phyloP scores from a whole-genome alignment of 2,113 vertebrate genomes.

The Gallinago paraguaiae region DNA sequence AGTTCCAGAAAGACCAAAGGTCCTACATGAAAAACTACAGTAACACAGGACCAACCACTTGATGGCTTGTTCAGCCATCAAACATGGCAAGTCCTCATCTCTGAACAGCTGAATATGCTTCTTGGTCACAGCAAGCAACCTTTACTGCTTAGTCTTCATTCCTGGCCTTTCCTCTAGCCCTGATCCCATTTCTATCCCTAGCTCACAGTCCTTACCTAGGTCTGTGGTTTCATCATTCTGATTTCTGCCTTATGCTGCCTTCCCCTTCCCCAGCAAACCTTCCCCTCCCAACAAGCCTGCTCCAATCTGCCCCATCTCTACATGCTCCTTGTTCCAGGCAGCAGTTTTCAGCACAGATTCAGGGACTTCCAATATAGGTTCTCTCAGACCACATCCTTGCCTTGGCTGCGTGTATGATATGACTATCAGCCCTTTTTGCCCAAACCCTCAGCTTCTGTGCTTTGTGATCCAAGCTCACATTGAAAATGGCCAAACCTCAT shows the following conservation, averaged over 20 bases:
- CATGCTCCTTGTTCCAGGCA: not conserved
- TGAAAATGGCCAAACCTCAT: not conserved
- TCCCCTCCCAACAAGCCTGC: not conserved
- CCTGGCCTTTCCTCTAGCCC: not conserved
- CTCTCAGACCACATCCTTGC: not conserved
- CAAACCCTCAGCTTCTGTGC: not conserved
- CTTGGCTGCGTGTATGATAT: not conserved
- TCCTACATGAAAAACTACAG: not conserved
- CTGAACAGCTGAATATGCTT: not conserved
- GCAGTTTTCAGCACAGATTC: not conserved
- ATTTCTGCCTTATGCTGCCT: not conserved
- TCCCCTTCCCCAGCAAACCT: not conserved
- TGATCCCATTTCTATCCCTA: not conserved
- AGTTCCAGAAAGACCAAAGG: not conserved
- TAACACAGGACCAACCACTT: not conserved
- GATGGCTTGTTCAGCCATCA: not conserved
- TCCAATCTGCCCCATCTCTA: not conserved
- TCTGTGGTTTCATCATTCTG: not conserved
- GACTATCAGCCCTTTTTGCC: accelerated
- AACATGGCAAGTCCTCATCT: not conserved
- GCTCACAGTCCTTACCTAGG: not conserved
- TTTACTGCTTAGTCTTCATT: not conserved
- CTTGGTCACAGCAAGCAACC: not conserved
- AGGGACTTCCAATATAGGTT: not conserved
- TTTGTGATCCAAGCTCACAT: not conserved